Percentiles rank a stretch among this genome's conserved stretches.
Conservation (phyloP, 2,888 invertebrate genomes). For the Acrocera orbiculus region DNA sequence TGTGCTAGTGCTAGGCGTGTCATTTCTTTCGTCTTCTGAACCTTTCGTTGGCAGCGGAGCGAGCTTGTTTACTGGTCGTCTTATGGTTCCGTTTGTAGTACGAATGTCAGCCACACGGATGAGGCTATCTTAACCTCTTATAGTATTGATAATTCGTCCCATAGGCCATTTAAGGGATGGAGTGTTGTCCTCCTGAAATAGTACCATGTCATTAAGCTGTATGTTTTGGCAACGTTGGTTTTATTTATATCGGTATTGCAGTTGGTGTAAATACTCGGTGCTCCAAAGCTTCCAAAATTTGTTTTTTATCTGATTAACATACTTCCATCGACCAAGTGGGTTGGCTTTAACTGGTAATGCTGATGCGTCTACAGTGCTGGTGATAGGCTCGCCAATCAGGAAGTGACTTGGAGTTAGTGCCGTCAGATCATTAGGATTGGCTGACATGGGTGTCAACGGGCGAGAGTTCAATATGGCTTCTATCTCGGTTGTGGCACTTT, state of each 20-base stretch:
- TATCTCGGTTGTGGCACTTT: no score
- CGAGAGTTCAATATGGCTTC: no score
- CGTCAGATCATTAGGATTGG: no score
- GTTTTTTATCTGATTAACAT: not conserved
- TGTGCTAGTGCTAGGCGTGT: no score
- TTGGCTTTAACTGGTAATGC: not conserved
- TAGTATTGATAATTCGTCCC: slow-evolving; percentile 12
- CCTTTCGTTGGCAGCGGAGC: not conserved
- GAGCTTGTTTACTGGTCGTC: not conserved
- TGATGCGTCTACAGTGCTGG: not conserved
- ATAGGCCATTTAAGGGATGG: slow-evolving; percentile 15
- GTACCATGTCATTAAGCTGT: slow-evolving; percentile 13
- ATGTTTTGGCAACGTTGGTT: not conserved
- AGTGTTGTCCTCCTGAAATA: slow-evolving; percentile 14
- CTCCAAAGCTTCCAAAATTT: not conserved
- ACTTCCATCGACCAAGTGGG: not conserved
- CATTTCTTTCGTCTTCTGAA: not conserved
- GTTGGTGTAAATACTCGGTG: not conserved
- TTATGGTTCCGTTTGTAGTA: not conserved
- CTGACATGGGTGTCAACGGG: no score
- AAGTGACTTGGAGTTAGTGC: no score
- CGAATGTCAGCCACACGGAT: slow-evolving; percentile 8
- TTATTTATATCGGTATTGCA: not conserved
- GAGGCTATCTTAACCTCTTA: slow-evolving; percentile 14
- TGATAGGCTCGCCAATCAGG: slow-evolving; percentile 9